Evolutionary conservation across 2,797 vertebrate species (phyloP), one percentile per base, ranked within the genome.

Genomic region (Myiothlypis coronata): DNA sequence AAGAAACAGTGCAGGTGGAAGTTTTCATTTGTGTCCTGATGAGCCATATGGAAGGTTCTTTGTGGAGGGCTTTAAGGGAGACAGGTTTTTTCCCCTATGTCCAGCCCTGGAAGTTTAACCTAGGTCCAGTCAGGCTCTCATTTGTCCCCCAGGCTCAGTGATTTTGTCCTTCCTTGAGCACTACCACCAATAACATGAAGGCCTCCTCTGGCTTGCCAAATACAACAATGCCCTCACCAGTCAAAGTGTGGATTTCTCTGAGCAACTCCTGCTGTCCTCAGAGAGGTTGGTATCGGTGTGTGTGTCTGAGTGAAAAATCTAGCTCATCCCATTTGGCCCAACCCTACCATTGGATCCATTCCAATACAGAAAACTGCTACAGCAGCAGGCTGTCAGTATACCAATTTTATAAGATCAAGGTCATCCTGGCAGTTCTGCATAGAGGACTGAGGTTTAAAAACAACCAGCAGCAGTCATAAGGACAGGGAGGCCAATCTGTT

Each of bases 291-390:
- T 69, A 86, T 13, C 86, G 75, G 60, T 39, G 39, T 53, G 32
- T 46, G 15, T 60, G 39, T 72, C 52, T 23, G 13, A 87, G 20
- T 32, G 35, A 65, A 85, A 78, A 87, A 67, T 84, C 18, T 55
- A 94, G 67, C 63, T 92, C 74, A 90, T 70, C 24, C 85, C 39
- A 93, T 91, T 84, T 94, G 87, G 80, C 77, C 84, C 65, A 86
- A 70, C 32, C 71, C 79, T 67, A 43, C 34, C 0, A 0, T 0
- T 74, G 76, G 74, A 83, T 49, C 34, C 63, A 67, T 8, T 64
- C 83, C 95, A 91, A 32, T 21, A 56, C 21, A 56, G 77, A 87
- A 90, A 93, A 70, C 52, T 79, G 92, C 90, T 95, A 70, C 35
- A 82, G 91, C 85, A 88, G 87, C 85, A 93, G 46, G 11, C 57